Conservation (phyloP, 2,888 invertebrate species). For the Pachliopta kotzebuea region DNA sequence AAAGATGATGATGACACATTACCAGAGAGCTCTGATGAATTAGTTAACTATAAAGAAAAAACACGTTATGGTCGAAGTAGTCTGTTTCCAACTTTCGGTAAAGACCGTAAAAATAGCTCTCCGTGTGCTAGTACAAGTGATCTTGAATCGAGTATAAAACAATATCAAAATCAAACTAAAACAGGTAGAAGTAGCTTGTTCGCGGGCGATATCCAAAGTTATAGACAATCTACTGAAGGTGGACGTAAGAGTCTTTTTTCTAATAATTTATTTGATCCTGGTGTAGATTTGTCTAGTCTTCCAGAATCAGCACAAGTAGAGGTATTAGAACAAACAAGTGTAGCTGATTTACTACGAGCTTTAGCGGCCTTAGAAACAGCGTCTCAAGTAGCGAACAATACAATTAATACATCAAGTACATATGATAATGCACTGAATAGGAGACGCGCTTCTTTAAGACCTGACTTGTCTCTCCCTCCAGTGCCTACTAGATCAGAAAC, state of each 20-base stretch:
- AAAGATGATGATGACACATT: slow-evolving; percentile 58
- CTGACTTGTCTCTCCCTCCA: slow-evolving; percentile 55
- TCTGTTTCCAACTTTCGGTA: slow-evolving; percentile 69
- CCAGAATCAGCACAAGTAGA: slow-evolving; percentile 76
- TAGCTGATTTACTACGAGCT: slow-evolving; percentile 90
- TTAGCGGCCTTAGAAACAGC: slow-evolving; percentile 83
- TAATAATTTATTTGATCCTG: slow-evolving; percentile 68
- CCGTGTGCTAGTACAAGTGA: slow-evolving; percentile 53
- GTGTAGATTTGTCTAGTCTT: slow-evolving; percentile 61
- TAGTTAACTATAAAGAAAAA: slow-evolving; percentile 68
- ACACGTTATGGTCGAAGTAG: slow-evolving; percentile 62
- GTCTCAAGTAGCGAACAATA: slow-evolving; percentile 26
- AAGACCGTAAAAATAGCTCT: slow-evolving; percentile 61
- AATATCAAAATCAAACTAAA: slow-evolving; percentile 61
- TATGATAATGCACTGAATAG: slow-evolving; percentile 42
- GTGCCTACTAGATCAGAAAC: slow-evolving; percentile 46
- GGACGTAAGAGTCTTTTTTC: slow-evolving; percentile 46
- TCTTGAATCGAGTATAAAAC: slow-evolving; percentile 65
- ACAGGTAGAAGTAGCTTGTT: slow-evolving; percentile 54
- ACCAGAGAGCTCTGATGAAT: slow-evolving; percentile 71
- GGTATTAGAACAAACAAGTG: slow-evolving; percentile 89
- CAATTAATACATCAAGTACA: slow-evolving; percentile 3
- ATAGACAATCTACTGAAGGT: slow-evolving; percentile 43
- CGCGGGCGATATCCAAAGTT: slow-evolving; percentile 50
- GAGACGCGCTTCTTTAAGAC: slow-evolving; percentile 61